Evolutionary conservation across 1,140 invertebrate genomes (phyloP).

Genomic region (Delia radicum): DNA sequence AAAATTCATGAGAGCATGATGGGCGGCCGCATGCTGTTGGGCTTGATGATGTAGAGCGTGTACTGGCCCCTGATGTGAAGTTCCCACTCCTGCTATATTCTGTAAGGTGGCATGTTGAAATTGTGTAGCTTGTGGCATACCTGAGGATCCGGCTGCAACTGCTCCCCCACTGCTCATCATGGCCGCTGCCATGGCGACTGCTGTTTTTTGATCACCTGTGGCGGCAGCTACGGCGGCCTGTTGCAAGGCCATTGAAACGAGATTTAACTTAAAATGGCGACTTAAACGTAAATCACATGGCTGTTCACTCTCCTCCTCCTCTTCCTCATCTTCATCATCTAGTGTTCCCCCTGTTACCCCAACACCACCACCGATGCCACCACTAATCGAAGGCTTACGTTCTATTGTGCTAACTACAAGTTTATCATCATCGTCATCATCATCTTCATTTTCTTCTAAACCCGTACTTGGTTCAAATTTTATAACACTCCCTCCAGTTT

Average conservation of each 20-base stretch:
- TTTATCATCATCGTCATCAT: slow-evolving; percentile 41
- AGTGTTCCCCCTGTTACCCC: slow-evolving; percentile 17
- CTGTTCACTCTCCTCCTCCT: slow-evolving; percentile 33
- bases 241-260: slow-evolving; percentile 27
- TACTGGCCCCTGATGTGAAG: slow-evolving; percentile 28
- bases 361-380: slow-evolving; percentile 32
- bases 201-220: background rate
- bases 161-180: slow-evolving; percentile 8
- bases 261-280: slow-evolving; percentile 27
- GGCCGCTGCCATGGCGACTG: slow-evolving; percentile 20
- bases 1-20: slow-evolving; percentile 23
- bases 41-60: background rate
- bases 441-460: slow-evolving; percentile 15
- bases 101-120: slow-evolving; percentile 31
- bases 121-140: slow-evolving; percentile 23
- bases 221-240: slow-evolving; percentile 19
- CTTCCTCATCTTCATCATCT: slow-evolving; percentile 32
- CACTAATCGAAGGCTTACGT: background rate
- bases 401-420: background rate
- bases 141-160: slow-evolving; percentile 32
- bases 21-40: background rate
- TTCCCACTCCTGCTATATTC: slow-evolving; percentile 27
- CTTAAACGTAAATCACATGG: slow-evolving; percentile 47
- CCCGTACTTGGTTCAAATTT: slow-evolving; percentile 40
- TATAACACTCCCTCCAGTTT: slow-evolving; percentile 33